Base-by-base conservation (phyloP, 2,113 vertebrate genomes). In the Neotragus moschatus region DNA sequence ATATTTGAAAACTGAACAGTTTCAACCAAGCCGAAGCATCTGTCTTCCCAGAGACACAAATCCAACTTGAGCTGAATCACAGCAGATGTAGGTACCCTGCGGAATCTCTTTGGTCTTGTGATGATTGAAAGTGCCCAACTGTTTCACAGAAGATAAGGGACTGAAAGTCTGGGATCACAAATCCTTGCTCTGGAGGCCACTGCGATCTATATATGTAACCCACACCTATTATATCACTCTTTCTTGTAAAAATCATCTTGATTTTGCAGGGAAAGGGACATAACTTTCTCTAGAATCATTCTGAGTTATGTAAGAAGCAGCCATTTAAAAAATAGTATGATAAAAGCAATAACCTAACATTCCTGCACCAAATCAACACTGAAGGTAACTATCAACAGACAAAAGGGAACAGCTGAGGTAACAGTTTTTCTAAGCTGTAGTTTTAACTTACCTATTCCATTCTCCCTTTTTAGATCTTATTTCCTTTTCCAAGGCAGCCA, bases 1-100 rank as follows among this genome's bases (percentile, higher is more conserved):
- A 63, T 73, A 79, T 96, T 90, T 90, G 49, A 92, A 92, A 95
- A 94, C 92, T 6, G 43, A 98, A 77, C 51, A 25, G 3, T 95
- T 86, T 93, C 45, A 77, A 23, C 91, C 26, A 70, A 51, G 11
- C 85, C 1, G 0, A 95, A 95, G 84, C 85, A 61, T 66, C 75
- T 49, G 84, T 88, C 66, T 92, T 94, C 75, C n/a, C 16, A 11
- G 55, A 77, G 81, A 70, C 60, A 75, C 55, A 28, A 16, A 36
- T 55, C 58, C 45, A 79, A 53, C n/a, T 70, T 77, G 51, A 92
- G 45, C 95, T 84, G 75, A 95, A 45, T 88, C 60, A 45, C 66
- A 2, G 30, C 66, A 95, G 84, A 97, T 43, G 95, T 95, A 90
- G 2, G 87, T 94, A 92, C 49, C 92, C 80, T 77, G 36, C 8